phyloP scores from a whole-genome alignment of 1,140 invertebrate species.

The Drosophila kurseongensis region DNA sequence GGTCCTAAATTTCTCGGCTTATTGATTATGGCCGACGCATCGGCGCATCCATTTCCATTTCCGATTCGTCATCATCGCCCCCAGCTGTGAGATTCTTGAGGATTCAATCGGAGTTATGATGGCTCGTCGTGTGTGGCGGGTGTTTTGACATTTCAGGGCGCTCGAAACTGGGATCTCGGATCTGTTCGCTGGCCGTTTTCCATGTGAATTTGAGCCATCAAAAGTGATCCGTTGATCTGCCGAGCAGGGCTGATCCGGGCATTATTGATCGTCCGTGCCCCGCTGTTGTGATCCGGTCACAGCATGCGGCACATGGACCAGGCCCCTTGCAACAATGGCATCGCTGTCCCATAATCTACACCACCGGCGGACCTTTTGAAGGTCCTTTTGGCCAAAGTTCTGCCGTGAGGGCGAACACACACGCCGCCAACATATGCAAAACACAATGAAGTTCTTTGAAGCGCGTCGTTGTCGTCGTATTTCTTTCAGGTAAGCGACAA shows the following conservation, averaged over 20 bases:
- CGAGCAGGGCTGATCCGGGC: constrained; percentile 29
- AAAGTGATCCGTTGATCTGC: constrained; percentile 33
- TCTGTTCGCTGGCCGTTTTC: constrained; percentile 18
- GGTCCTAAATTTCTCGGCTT: constrained; percentile 67
- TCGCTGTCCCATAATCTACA: constrained; percentile 67
- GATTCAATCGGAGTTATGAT: constrained; percentile 60
- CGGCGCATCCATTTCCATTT: constrained; percentile 69
- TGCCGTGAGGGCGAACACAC: constrained; percentile 50
- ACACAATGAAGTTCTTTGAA: constrained; percentile 82
- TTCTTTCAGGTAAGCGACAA: constrained; percentile 72
- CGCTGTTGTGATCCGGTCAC: constrained; percentile 77
- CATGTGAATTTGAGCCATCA: constrained; percentile 39
- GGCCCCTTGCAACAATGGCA: constrained; percentile 58
- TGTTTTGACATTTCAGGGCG: constrained; percentile 50
- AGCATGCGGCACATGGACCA: constrained; percentile 46
- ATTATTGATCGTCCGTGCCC: constrained; percentile 76
- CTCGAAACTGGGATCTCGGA: constrained; percentile 8
- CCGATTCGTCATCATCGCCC: constrained; percentile 76
- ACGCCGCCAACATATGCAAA: constrained; percentile 71
- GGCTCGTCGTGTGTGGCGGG: constrained; percentile 47
- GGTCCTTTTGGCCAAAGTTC: constrained; percentile 80
- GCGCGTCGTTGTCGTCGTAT: constrained; percentile 51
- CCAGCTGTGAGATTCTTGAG: constrained; percentile 44
- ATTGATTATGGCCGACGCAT: constrained; percentile 71
- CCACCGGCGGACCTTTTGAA: constrained; percentile 72